Base-by-base conservation (phyloP, 2,113 vertebrate genomes). In the Fulmarus glacialis region DNA sequence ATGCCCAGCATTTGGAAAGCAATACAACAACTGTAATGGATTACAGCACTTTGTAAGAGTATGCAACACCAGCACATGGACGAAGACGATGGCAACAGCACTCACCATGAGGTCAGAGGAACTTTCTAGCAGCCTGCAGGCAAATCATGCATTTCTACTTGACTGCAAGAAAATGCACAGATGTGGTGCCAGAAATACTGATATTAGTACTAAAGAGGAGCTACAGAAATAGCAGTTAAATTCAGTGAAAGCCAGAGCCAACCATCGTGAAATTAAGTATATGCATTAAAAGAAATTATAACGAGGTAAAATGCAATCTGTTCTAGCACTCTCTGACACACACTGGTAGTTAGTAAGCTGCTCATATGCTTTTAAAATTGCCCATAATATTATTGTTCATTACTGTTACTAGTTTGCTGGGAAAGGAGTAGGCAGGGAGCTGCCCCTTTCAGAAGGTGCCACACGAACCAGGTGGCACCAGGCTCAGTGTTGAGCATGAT, bases 401-500 rank as follows among this genome's bases (percentile, higher is more conserved):
- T 80, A 29, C 19, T n/a, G 16, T 15, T 67, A 18, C 14, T 55
- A 32, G 11, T 83, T 59, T 56, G 5, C 58, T 60, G 30, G 43
- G 48, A 77, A 77, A 70, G 22, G 3, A 43, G 12, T 3, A 40
- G 53, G 40, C 17, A 64, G 36, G 30, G 22, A 90, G 10, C 19
- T 80, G 24, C 15, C 9, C 5, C 20, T 70, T 73, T 55, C 2
- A 5, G 40, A 89, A 78, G 6, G 23, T 0, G 0, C 8, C 15
- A 7, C 29, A 88, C 3, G 2, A 59, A 63, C 11, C 19, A 36
- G 10, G 12, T 15, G 34, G 23, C 32, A 67, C 17, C 18, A 42
- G 64, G 9, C 3, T 67, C 0, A 1, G 0, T 43, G 75, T 6
- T 36, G n/a, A 56, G 53, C 8, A 8, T 32, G 15, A 43, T 0